Conservation (phyloP, 2,888 invertebrate genomes). For the Heliconius erato region DNA sequence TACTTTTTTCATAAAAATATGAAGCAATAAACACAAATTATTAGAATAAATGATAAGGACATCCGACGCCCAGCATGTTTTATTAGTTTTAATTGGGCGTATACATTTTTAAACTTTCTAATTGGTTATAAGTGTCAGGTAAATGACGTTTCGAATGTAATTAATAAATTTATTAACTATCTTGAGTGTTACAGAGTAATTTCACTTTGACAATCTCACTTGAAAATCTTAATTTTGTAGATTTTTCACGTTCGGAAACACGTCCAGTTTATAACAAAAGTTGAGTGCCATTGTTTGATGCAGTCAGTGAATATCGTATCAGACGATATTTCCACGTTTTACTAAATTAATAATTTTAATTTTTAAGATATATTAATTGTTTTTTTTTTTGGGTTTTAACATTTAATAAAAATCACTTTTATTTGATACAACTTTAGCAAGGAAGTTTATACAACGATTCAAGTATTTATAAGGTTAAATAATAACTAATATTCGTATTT, state of each 20-base stretch:
- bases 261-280: conserved; percentile 1
- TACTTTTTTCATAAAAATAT: too few relatives aligned
- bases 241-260: background rate
- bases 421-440: background rate
- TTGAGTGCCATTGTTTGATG: conserved; percentile 9
- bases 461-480: conserved; percentile 5
- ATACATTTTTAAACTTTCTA: too few relatives aligned
- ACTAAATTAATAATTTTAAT: background rate
- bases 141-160: too few relatives aligned
- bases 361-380: background rate
- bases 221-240: background rate
- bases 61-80: too few relatives aligned
- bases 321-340: background rate
- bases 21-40: background rate
- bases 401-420: background rate
- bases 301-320: background rate
- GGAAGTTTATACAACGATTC: conserved; percentile 8
- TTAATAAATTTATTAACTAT: too few relatives aligned
- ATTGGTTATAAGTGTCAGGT: too few relatives aligned
- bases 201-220: conserved; percentile 12
- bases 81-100: too few relatives aligned
- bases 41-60: too few relatives aligned
- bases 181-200: background rate
- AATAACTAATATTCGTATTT: background rate
- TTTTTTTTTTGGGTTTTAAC: background rate